phyloP scores from a whole-genome alignment of 2,113 vertebrate genomes.

The Nesogale talazaci region DNA sequence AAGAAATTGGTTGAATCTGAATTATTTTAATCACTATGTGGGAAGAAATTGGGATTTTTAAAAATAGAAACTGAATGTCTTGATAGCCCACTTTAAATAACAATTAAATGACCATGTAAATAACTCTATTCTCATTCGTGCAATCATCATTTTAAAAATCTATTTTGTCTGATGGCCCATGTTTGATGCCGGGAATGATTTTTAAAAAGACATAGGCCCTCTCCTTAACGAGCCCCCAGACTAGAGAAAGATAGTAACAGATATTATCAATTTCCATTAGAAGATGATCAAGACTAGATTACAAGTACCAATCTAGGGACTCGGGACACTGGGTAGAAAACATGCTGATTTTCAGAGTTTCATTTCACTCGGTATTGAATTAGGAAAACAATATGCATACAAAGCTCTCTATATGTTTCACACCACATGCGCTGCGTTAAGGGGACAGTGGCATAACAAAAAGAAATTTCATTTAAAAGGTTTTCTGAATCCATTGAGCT shows the following conservation, averaged over 20 bases:
- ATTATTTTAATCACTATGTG: background rate
- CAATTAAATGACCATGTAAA: slow-evolving; percentile 25
- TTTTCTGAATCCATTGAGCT: slow-evolving; percentile 16
- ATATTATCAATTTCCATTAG: slow-evolving; percentile 14
- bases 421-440: slow-evolving; percentile 39
- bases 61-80: slow-evolving; percentile 26
- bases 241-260: background rate
- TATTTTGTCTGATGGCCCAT: slow-evolving; percentile 11
- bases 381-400: background rate
- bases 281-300: background rate
- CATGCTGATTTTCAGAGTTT: slow-evolving; percentile 14
- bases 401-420: too few relatives aligned
- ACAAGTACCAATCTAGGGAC: background rate
- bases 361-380: slow-evolving; percentile 12
- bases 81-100: slow-evolving; percentile 45
- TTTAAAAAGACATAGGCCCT: background rate
- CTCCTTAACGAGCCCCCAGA: background rate
- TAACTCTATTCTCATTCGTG: slow-evolving; percentile 56
- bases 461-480: slow-evolving; percentile 58
- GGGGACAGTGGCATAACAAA: slow-evolving; percentile 20
- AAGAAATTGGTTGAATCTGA: slow-evolving; percentile 51
- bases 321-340: background rate
- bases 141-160: slow-evolving; percentile 16
- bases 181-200: background rate
- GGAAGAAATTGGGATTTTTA: slow-evolving; percentile 27